Percentiles rank a stretch among this genome's conserved stretches.
These are phyloP conservation scores for Rhombomys opimus DNA, from an alignment of 2,113 vertebrate genomes.

Conservation along the genomic window DNA sequence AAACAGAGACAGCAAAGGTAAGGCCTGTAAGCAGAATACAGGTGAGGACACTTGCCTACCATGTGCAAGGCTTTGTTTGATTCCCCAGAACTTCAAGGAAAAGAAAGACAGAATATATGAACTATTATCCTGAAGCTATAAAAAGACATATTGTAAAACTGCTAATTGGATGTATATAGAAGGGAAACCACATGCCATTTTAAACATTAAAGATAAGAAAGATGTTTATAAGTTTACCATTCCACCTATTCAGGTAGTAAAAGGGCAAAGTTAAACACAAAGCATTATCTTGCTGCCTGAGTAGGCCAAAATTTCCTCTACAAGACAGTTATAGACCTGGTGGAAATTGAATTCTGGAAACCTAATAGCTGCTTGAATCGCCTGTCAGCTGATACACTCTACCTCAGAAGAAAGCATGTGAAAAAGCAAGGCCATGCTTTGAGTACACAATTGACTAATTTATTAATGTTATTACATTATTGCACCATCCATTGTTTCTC, in stretches of 20 bases:
- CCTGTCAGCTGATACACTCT: neutral
- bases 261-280: conserved; percentile 34
- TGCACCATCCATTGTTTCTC: neutral
- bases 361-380: neutral
- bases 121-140: conserved; percentile 1
- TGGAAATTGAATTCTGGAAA: conserved; percentile 16
- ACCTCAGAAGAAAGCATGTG: neutral
- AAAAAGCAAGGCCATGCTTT: neutral
- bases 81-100: neutral
- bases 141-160: neutral
- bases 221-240: neutral
- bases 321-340: neutral
- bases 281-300: neutral
- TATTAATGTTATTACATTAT: neutral
- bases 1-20: neutral
- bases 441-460: neutral
- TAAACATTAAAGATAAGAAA: neutral
- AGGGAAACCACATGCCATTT: neutral
- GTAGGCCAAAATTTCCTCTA: neutral
- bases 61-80: neutral
- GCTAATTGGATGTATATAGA: neutral
- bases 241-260: neutral
- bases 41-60: neutral
- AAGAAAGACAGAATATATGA: neutral
- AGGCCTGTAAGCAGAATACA: neutral